These are phyloP conservation scores for Venturia canescens DNA, from an alignment of 1,140 invertebrate species.

Conservation along the genomic window DNA sequence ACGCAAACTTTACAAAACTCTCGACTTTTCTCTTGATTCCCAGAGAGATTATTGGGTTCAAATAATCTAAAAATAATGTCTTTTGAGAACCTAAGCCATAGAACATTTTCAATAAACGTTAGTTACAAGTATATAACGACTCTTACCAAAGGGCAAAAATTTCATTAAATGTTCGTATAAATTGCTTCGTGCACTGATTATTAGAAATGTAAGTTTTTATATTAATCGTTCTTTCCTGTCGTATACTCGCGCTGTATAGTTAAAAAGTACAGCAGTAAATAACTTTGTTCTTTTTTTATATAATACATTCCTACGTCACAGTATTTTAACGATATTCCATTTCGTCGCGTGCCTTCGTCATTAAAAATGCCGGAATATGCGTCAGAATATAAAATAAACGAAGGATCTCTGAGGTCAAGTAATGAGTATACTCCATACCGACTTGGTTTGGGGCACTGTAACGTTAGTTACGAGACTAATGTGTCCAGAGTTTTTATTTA, in stretches of 20 bases:
- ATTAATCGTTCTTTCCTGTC: background rate
- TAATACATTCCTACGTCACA: background rate
- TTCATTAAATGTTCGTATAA: no score
- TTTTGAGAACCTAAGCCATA: no score
- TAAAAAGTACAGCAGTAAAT: background rate
- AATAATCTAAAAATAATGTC: background rate
- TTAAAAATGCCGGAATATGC: background rate
- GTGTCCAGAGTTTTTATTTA: background rate
- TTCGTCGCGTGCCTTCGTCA: background rate
- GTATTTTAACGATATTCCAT: background rate
- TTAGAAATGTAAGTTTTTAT: background rate
- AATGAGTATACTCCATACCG: background rate
- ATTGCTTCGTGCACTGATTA: no score
- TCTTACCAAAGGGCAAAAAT: no score
- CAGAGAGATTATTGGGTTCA: background rate
- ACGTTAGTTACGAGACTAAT: background rate
- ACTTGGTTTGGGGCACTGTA: background rate
- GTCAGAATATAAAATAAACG: background rate
- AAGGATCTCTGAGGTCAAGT: background rate
- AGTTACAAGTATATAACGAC: no score
- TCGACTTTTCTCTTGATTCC: slow-evolving; percentile 1
- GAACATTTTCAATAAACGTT: no score
- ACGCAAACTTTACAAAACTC: background rate
- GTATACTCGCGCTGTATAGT: background rate
- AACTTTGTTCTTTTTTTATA: background rate